Conservation (phyloP, 2,888 invertebrate species). For the Habroteleia sp. region DNA sequence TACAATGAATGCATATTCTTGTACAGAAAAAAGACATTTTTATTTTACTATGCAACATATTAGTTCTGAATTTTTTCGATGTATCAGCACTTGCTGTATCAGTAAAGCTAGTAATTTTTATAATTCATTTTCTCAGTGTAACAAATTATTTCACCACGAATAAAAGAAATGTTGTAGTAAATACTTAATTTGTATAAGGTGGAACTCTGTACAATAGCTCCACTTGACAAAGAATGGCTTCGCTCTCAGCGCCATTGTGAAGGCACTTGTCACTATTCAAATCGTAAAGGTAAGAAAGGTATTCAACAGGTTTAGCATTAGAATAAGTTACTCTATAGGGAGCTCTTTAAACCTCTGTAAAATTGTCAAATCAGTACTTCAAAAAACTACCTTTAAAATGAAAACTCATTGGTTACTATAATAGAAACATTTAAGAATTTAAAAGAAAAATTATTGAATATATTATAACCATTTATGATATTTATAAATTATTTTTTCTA, state of each 20-base stretch:
- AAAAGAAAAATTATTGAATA: neutral
- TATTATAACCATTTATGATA: too few relatives aligned
- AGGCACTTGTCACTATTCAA: conserved; percentile 65
- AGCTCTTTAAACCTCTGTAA: conserved; percentile 11
- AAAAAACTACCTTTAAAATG: conserved; percentile 6
- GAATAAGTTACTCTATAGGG: conserved; percentile 26
- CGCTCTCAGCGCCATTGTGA: conserved; percentile 56
- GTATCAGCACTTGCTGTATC: too few relatives aligned
- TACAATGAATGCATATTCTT: too few relatives aligned
- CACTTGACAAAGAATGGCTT: conserved; percentile 36
- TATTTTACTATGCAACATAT: too few relatives aligned
- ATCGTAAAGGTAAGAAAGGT: conserved; percentile 53
- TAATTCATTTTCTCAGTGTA: too few relatives aligned
- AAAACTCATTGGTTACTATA: too few relatives aligned
- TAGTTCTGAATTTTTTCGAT: too few relatives aligned
- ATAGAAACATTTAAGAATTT: too few relatives aligned
- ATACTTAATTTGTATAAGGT: conserved; percentile 24
- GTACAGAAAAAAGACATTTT: too few relatives aligned
- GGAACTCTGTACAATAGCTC: conserved; percentile 35
- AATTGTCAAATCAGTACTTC: conserved; percentile 31
- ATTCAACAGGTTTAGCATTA: conserved; percentile 51
- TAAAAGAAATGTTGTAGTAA: conserved; percentile 26
- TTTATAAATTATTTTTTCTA: too few relatives aligned
- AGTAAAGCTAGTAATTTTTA: too few relatives aligned
- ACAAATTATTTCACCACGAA: conserved; percentile 28